phyloP scores from a whole-genome alignment of 2,888 invertebrate genomes.

The Eilema sororculum region DNA sequence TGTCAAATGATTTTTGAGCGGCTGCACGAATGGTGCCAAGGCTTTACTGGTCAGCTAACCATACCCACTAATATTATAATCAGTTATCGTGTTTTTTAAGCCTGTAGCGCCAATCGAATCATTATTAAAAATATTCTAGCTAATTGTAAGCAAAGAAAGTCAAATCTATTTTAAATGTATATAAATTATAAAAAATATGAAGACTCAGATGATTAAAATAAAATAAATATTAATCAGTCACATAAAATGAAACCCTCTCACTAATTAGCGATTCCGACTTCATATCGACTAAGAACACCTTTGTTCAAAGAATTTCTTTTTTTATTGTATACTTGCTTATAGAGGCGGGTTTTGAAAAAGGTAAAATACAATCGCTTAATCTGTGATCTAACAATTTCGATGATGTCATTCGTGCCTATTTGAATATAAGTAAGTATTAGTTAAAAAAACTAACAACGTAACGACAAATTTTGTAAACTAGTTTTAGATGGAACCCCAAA shows the following conservation, averaged over 20 bases:
- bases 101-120: not conserved
- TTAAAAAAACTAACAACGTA: constrained; percentile 26
- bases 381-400: constrained; percentile 37
- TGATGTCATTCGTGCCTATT: constrained; percentile 46
- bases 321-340: not conserved
- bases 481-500: constrained; percentile 13
- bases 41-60: not conserved
- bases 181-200: too few species aligned
- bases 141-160: not conserved
- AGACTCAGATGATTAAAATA: not conserved
- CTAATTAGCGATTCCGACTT: not conserved
- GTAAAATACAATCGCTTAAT: constrained; percentile 36
- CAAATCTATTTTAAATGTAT: not conserved
- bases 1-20: not conserved
- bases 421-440: not conserved
- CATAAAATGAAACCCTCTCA: too few species aligned
- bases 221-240: not conserved
- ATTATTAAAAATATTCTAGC: not conserved
- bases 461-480: constrained; percentile 21
- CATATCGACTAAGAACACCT: not conserved
- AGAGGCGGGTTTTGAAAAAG: constrained; percentile 15
- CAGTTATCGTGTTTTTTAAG: not conserved
- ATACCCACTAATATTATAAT: not conserved
- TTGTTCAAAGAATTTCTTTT: not conserved
- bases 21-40: not conserved